These are phyloP conservation scores for Xylota sylvarum DNA, from an alignment of 2,888 invertebrate species.

Conservation along the genomic window DNA sequence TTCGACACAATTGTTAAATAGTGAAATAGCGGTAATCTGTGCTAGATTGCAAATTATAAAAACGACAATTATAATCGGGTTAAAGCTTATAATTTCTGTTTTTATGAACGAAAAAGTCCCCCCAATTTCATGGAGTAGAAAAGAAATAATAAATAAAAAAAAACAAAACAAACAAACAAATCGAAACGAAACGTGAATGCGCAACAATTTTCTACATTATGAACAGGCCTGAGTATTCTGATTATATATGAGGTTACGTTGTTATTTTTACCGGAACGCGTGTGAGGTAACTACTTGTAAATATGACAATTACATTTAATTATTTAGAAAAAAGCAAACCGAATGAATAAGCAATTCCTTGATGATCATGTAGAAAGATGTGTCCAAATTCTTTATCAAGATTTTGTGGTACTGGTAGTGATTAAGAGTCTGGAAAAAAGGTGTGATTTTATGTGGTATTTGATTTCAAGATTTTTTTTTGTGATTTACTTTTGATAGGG, in stretches of 20 bases:
- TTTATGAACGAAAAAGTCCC: conserved; percentile 5
- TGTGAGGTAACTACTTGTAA: background rate
- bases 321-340: no score
- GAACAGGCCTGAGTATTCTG: background rate
- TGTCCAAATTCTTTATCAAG: no score
- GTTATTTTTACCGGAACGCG: background rate
- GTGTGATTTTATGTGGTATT: no score
- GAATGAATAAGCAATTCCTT: no score
- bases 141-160: no score
- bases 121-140: background rate
- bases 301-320: background rate
- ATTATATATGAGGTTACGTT: background rate
- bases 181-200: background rate
- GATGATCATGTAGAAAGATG: no score
- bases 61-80: background rate
- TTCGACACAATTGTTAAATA: conserved; percentile 9
- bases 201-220: conserved; percentile 7
- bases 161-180: no score
- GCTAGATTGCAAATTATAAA: background rate
- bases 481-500: no score
- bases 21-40: conserved; percentile 11
- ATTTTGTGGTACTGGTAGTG: no score
- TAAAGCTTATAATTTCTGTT: background rate
- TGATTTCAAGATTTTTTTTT: no score
- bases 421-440: no score